Percentiles rank a stretch among this genome's conserved stretches.
phyloP scores from a whole-genome alignment of 2,888 invertebrate species.

The Cryptus viduatorius region DNA sequence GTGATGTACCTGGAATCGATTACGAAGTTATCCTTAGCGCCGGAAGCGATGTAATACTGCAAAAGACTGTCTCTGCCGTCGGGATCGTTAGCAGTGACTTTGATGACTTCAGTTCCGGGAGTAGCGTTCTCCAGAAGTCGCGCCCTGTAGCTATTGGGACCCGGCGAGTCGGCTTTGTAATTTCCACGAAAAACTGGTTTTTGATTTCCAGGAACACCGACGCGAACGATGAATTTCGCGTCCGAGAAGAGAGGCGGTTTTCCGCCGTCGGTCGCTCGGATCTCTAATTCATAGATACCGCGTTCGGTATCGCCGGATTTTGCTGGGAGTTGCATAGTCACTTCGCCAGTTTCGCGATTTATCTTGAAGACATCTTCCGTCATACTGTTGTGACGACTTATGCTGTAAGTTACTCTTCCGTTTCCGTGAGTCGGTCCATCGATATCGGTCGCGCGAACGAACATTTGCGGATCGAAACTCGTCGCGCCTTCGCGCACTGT shows the following conservation, averaged over 20 bases:
- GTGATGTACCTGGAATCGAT: conserved; percentile 88
- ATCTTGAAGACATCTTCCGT: conserved; percentile 87
- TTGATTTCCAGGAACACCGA: conserved; percentile 92
- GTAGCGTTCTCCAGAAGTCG: conserved; percentile 90
- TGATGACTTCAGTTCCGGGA: conserved; percentile 90
- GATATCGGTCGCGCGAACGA: conserved; percentile 91
- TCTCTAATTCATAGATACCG: conserved; percentile 90
- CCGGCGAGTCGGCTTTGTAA: conserved; percentile 87
- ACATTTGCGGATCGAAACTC: conserved; percentile 92
- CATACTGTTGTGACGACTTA: conserved; percentile 90
- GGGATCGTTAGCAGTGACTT: conserved; percentile 91
- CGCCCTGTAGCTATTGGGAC: conserved; percentile 90
- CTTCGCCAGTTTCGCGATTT: conserved; percentile 90
- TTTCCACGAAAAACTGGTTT: conserved; percentile 92
- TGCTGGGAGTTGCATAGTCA: conserved; percentile 88
- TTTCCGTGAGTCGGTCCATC: conserved; percentile 92
- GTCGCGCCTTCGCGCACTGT: conserved; percentile 92
- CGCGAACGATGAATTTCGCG: conserved; percentile 89
- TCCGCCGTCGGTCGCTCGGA: conserved; percentile 91
- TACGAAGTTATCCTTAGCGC: conserved; percentile 92
- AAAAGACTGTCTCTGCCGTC: conserved; percentile 91
- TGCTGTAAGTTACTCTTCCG: conserved; percentile 88
- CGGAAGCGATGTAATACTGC: conserved; percentile 90
- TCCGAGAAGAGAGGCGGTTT: conserved; percentile 89
- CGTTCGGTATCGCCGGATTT: conserved; percentile 91